These are phyloP conservation scores for Canis aureus DNA, from an alignment of 2,113 vertebrate genomes.

Conservation along the genomic window DNA sequence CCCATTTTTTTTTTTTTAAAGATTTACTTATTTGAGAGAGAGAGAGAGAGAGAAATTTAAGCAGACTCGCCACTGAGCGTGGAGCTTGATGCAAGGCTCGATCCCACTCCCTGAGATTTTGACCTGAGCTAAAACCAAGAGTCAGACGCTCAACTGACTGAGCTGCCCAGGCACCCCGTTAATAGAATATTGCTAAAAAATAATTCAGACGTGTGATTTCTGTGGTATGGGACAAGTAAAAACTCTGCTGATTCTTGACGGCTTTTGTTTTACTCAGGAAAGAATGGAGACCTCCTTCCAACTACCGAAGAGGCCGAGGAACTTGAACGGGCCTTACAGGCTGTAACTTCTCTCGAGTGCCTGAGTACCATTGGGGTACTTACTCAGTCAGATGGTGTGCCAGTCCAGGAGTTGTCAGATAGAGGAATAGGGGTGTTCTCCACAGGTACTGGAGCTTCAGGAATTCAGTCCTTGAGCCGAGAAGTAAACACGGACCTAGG, in stretches of 20 bases:
- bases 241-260: conserved; percentile 52
- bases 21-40: neutral
- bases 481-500: conserved; percentile 92
- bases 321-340: conserved; percentile 97
- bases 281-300: conserved; percentile 98
- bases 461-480: conserved; percentile 91
- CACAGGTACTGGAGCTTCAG: conserved; percentile 90
- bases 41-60: neutral
- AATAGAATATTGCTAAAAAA: neutral
- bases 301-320: conserved; percentile 99
- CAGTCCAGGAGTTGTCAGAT: conserved; percentile 91
- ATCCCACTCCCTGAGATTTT: neutral
- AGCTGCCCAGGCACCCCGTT: neutral
- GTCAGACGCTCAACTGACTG: neutral
- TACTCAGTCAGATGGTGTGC: conserved; percentile 93
- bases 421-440: conserved; percentile 94
- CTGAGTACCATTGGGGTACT: conserved; percentile 97
- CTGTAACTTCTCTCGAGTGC: conserved; percentile 98
- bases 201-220: neutral
- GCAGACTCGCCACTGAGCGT: neutral
- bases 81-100: neutral
- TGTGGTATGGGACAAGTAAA: accelerated
- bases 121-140: neutral
- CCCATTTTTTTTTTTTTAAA: neutral
- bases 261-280: conserved; percentile 89